Conservation (phyloP, 2,113 vertebrate species). For the Siphamia tubifer region DNA sequence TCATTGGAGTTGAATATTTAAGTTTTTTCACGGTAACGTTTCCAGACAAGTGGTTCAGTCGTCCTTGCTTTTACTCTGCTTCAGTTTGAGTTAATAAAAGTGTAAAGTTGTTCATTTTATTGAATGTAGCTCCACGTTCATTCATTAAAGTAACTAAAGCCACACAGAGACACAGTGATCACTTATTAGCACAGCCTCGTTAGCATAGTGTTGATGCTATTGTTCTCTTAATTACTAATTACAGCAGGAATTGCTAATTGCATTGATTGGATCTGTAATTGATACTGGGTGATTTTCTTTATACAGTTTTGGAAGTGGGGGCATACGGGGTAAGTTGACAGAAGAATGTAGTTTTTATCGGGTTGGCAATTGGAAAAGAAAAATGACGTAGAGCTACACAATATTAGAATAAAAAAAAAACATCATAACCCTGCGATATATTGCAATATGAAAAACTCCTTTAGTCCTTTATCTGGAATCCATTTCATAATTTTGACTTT, state of each 20-base stretch:
- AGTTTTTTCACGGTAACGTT: no score
- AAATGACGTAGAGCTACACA: no score
- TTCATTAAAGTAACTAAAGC: conserved; percentile 10
- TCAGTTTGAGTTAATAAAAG: no score
- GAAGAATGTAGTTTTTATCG: background rate
- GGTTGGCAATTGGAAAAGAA: no score
- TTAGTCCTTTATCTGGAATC: no score
- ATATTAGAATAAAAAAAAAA: no score
- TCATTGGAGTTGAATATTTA: no score
- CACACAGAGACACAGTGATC: background rate
- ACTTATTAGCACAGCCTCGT: conserved; percentile 25
- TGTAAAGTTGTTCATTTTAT: background rate
- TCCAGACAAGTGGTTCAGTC: no score
- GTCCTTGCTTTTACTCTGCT: background rate
- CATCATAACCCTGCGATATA: no score
- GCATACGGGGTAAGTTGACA: background rate
- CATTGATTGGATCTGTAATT: conserved; percentile 39
- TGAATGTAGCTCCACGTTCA: background rate
- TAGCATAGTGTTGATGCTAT: conserved; percentile 51
- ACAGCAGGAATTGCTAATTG: conserved; percentile 34
- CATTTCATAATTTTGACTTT: no score
- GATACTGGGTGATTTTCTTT: conserved; percentile 9
- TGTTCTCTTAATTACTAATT: conserved; percentile 45
- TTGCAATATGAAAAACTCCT: no score
- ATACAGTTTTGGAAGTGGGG: background rate